Evolutionary conservation across 2,888 invertebrate genomes (phyloP).

Genomic region (Noctua janthina): DNA sequence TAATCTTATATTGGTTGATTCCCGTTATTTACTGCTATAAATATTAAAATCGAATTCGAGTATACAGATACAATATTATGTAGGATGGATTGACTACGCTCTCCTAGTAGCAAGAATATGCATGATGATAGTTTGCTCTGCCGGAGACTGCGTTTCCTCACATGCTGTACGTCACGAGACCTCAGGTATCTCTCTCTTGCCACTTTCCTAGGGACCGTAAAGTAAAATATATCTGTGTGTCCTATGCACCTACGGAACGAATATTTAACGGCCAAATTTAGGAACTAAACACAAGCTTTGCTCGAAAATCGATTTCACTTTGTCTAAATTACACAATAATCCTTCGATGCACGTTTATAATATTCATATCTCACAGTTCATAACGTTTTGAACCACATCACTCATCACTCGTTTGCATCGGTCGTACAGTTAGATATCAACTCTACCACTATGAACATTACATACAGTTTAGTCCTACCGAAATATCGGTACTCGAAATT

Average conservation of each 20-base stretch:
- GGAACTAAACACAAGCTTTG: slow-evolving; percentile 90
- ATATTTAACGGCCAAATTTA: slow-evolving; percentile 80
- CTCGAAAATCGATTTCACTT: slow-evolving; percentile 81
- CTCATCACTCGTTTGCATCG: slow-evolving; percentile 71
- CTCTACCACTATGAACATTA: slow-evolving; percentile 73
- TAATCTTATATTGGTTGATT: slow-evolving; percentile 70
- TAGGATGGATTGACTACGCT: slow-evolving; percentile 65
- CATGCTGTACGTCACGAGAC: slow-evolving; percentile 50
- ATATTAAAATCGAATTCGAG: slow-evolving; percentile 69
- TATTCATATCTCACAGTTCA: slow-evolving; percentile 72
- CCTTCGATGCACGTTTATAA: slow-evolving; percentile 69
- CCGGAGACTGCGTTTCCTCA: slow-evolving; percentile 64
- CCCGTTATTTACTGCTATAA: slow-evolving; percentile 70
- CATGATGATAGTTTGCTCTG: slow-evolving; percentile 37
- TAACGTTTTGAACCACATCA: slow-evolving; percentile 71
- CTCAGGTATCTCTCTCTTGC: slow-evolving; percentile 49
- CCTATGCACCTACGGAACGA: slow-evolving; percentile 72
- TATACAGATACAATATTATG: slow-evolving; percentile 68
- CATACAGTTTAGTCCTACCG: slow-evolving; percentile 75
- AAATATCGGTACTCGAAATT: slow-evolving; percentile 75
- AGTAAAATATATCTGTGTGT: slow-evolving; percentile 67
- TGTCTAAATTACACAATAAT: slow-evolving; percentile 77
- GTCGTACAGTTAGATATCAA: slow-evolving; percentile 70
- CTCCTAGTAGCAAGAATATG: slow-evolving; percentile 55
- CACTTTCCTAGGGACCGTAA: slow-evolving; percentile 61